Evolutionary conservation across 2,797 vertebrate species (phyloP).

Genomic region (Sebastes iracundus): DNA sequence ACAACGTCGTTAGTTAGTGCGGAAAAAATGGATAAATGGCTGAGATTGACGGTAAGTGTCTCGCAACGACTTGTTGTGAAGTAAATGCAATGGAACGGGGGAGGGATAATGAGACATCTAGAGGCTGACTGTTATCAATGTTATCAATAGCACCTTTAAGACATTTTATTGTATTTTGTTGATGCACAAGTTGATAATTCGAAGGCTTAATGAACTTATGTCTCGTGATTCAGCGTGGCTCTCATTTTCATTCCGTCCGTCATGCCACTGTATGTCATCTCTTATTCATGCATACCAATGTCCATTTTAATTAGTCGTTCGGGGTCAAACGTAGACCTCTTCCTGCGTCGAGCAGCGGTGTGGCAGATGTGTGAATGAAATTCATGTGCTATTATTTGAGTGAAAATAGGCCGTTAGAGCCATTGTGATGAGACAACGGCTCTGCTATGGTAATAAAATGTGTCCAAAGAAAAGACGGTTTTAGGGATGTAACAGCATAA

Average conservation of each 20-base stretch:
- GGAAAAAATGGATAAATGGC: too few relatives aligned
- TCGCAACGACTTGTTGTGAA: too few relatives aligned
- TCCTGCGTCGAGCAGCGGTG: constrained; percentile 56
- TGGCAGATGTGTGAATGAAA: constrained; percentile 72
- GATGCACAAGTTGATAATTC: background rate
- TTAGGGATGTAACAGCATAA: constrained; percentile 23
- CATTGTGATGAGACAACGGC: constrained; percentile 64
- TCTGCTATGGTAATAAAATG: constrained; percentile 41
- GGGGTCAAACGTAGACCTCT: constrained; percentile 64
- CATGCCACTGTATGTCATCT: constrained; percentile 54
- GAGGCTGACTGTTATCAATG: too few relatives aligned
- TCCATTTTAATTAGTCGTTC: constrained; percentile 79
- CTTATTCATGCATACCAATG: constrained; percentile 73
- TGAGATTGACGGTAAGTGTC: too few relatives aligned
- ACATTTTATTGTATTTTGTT: background rate
- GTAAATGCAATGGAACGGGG: too few relatives aligned
- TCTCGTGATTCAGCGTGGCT: constrained; percentile 1
- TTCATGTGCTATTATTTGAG: constrained; percentile 68
- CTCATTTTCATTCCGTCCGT: constrained; percentile 69
- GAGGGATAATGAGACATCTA: too few relatives aligned
- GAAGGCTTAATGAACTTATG: constrained; percentile 12
- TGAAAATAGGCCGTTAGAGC: constrained; percentile 64
- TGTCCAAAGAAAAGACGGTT: constrained; percentile 25
- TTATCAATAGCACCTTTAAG: background rate
- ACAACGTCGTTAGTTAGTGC: too few relatives aligned